phyloP scores from a whole-genome alignment of 2,113 vertebrate genomes.

The Plotosus lineatus region DNA sequence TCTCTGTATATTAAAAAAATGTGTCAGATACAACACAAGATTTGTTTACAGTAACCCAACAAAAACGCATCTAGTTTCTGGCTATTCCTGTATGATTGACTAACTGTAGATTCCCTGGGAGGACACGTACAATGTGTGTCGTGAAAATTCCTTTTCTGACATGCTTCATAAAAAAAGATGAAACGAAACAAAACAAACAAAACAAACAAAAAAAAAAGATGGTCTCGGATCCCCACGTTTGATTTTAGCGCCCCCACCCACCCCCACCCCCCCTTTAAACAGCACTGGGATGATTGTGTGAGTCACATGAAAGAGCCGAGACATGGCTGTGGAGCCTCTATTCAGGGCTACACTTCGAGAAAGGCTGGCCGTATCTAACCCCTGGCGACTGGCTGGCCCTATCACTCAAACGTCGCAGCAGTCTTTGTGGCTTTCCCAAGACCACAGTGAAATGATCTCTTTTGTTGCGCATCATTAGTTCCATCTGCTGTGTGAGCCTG shows the following conservation, averaged over 20 bases:
- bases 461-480: conserved; percentile 87
- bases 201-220: conserved; percentile 39
- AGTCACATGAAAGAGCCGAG: conserved; percentile 61
- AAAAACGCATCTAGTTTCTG: conserved; percentile 15
- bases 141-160: conserved; percentile 48
- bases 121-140: conserved; percentile 34
- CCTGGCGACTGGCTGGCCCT: conserved; percentile 67
- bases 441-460: conserved; percentile 80
- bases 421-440: conserved; percentile 74
- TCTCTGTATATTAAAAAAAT: too few species aligned
- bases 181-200: conserved; percentile 40
- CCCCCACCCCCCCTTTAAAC: conserved; percentile 54
- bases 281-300: conserved; percentile 53
- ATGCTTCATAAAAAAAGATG: conserved; percentile 45
- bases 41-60: conserved; percentile 12
- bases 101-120: conserved; percentile 45
- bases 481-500: conserved; percentile 79
- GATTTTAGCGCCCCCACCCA: conserved; percentile 43
- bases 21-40: background rate
- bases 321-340: conserved; percentile 51
- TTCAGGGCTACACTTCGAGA: conserved; percentile 61
- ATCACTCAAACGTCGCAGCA: conserved; percentile 72
- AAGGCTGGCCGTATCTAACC: conserved; percentile 63
- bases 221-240: conserved; percentile 56
- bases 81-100: conserved; percentile 36